phyloP scores from a whole-genome alignment of 2,888 invertebrate genomes.

The Tanytarsus gracilentus region DNA sequence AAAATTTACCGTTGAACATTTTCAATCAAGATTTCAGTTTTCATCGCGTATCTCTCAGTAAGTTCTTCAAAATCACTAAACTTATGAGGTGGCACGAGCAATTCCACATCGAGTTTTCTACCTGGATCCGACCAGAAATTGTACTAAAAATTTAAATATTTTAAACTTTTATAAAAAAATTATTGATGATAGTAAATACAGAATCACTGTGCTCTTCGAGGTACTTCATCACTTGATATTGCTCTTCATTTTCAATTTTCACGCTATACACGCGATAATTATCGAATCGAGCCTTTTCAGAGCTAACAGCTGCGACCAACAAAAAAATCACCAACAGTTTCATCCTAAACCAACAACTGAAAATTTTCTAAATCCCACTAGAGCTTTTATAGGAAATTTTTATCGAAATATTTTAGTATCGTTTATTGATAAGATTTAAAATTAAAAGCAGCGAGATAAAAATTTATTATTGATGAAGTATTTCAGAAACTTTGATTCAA shows the following conservation, averaged over 20 bases:
- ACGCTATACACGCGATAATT: slow-evolving; percentile 20
- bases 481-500: no score
- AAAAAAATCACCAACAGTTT: background rate
- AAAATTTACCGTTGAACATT: slow-evolving; percentile 23
- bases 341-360: no score
- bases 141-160: background rate
- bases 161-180: background rate
- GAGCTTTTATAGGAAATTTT: no score
- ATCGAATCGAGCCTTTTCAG: slow-evolving; percentile 13
- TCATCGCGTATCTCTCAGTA: background rate
- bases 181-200: no score
- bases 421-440: no score
- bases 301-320: background rate
- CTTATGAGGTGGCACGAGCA: slow-evolving; percentile 27
- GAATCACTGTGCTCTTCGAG: background rate
- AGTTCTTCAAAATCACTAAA: slow-evolving; percentile 15
- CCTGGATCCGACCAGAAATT: background rate
- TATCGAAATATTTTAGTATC: no score
- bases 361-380: no score
- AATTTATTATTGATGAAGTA: no score
- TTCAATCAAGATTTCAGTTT: slow-evolving; percentile 6
- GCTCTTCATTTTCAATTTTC: slow-evolving; percentile 7
- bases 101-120: background rate
- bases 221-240: slow-evolving; percentile 13
- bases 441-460: no score